Conservation (phyloP, 2,113 vertebrate species). For the Mionectes macconnelli region DNA sequence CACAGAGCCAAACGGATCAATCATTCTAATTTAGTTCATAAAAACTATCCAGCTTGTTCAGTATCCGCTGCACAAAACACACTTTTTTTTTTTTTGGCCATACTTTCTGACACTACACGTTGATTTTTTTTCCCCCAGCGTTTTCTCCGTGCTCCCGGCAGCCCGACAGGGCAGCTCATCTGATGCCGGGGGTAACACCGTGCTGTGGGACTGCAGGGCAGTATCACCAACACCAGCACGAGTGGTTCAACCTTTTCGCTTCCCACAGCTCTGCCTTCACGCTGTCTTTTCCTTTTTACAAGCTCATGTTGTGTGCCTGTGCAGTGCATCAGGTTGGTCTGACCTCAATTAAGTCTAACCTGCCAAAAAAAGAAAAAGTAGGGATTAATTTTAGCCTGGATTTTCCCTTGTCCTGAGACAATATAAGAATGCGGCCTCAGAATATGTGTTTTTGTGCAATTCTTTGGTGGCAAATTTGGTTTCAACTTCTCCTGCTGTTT, state of each 20-base stretch:
- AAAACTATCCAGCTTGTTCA: background rate
- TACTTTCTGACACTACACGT: fast-evolving
- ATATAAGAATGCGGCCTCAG: background rate
- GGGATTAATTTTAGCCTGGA: background rate
- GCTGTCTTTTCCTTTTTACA: background rate
- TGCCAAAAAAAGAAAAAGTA: background rate
- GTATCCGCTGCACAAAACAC: fast-evolving
- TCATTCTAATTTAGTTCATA: background rate
- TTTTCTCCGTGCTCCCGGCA: background rate
- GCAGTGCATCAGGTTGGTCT: background rate
- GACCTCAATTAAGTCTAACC: background rate
- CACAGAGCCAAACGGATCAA: fast-evolving
- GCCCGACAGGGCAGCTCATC: fast-evolving
- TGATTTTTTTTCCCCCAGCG: background rate
- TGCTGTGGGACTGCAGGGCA: background rate
- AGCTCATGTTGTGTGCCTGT: background rate
- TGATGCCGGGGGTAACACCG: fast-evolving
- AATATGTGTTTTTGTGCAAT: background rate
- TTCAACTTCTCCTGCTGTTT: background rate
- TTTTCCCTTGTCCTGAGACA: background rate
- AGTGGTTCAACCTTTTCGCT: background rate
- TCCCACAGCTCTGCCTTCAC: background rate
- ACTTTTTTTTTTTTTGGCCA: fast-evolving
- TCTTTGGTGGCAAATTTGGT: background rate
- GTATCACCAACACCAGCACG: fast-evolving